Conservation (phyloP, 2,888 invertebrate species). For the Orgyia antiqua region DNA sequence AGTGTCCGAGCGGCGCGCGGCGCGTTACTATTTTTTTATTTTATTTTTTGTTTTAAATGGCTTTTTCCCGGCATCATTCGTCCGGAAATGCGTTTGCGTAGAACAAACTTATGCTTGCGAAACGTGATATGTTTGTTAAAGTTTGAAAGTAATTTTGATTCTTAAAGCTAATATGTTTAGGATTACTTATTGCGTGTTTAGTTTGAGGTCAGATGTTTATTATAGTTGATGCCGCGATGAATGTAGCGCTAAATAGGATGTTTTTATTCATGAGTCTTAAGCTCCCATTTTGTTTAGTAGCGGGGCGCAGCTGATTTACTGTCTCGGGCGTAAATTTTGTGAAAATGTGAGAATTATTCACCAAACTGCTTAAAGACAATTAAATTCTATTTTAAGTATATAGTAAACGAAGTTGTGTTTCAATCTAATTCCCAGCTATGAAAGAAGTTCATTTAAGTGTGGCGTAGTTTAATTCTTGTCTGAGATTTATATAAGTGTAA, state of each 20-base stretch:
- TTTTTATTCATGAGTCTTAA: conserved; percentile 75
- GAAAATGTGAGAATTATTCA: conserved; percentile 53
- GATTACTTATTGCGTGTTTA: conserved; percentile 39
- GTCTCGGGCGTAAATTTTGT: conserved; percentile 67
- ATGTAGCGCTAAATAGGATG: conserved; percentile 75
- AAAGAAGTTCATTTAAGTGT: conserved; percentile 5
- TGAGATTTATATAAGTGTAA: conserved; percentile 4
- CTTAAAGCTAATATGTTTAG: conserved; percentile 40
- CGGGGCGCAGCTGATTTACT: conserved; percentile 71
- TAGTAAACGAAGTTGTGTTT: conserved; percentile 16
- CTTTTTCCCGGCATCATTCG: conserved; percentile 76
- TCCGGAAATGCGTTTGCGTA: conserved; percentile 78
- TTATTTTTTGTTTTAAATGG: conserved; percentile 74
- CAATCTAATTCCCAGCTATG: conserved; percentile 13
- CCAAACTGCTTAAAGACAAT: conserved; percentile 38
- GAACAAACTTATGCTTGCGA: conserved; percentile 58
- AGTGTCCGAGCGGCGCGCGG: conserved; percentile 76
- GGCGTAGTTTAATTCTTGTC: conserved; percentile 2
- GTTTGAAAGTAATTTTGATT: conserved; percentile 52
- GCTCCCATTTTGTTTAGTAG: conserved; percentile 72
- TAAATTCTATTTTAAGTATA: conserved; percentile 25
- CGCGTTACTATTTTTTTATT: conserved; percentile 74
- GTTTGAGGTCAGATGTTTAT: conserved; percentile 34
- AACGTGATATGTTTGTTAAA: conserved; percentile 51
- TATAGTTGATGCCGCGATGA: conserved; percentile 50